These are phyloP conservation scores for Rhombomys opimus DNA, from an alignment of 2,113 vertebrate genomes.

Conservation along the genomic window DNA sequence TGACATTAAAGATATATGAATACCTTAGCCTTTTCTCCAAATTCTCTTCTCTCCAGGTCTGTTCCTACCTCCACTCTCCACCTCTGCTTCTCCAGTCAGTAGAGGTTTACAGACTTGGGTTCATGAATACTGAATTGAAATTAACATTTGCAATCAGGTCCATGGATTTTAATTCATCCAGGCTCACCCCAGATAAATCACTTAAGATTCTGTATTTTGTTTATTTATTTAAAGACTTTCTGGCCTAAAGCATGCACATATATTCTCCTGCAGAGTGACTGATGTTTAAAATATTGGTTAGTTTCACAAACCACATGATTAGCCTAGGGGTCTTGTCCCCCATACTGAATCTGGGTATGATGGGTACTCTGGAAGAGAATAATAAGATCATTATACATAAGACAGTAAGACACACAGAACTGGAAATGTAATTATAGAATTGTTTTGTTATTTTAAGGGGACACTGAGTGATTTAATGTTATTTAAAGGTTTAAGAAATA, in stretches of 20 bases:
- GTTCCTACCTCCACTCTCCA: neutral
- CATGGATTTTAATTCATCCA: slow-evolving; percentile 43
- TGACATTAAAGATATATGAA: neutral
- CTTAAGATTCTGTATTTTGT: slow-evolving; percentile 58
- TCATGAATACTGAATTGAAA: slow-evolving; percentile 70
- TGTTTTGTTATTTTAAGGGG: slow-evolving; percentile 65
- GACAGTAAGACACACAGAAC: slow-evolving; percentile 10
- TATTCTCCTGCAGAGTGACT: slow-evolving; percentile 43
- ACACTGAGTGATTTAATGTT: slow-evolving; percentile 52
- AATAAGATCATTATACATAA: slow-evolving; percentile 21
- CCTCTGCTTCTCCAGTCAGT: neutral
- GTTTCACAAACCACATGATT: slow-evolving; percentile 51
- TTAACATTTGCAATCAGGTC: slow-evolving; percentile 52
- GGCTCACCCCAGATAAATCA: slow-evolving; percentile 61
- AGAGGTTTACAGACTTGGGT: slow-evolving; percentile 34
- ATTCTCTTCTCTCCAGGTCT: neutral
- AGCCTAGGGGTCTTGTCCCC: neutral
- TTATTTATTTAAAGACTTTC: slow-evolving; percentile 72
- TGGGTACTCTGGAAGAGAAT: neutral
- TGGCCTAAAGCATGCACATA: slow-evolving; percentile 48
- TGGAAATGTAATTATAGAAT: slow-evolving; percentile 68
- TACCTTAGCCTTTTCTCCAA: neutral
- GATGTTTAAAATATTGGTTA: slow-evolving; percentile 68
- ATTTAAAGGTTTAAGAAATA: slow-evolving; percentile 64
- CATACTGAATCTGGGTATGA: slow-evolving; percentile 14